phyloP scores from a whole-genome alignment of 1,140 invertebrate species.

The Drosophila jambulina region DNA sequence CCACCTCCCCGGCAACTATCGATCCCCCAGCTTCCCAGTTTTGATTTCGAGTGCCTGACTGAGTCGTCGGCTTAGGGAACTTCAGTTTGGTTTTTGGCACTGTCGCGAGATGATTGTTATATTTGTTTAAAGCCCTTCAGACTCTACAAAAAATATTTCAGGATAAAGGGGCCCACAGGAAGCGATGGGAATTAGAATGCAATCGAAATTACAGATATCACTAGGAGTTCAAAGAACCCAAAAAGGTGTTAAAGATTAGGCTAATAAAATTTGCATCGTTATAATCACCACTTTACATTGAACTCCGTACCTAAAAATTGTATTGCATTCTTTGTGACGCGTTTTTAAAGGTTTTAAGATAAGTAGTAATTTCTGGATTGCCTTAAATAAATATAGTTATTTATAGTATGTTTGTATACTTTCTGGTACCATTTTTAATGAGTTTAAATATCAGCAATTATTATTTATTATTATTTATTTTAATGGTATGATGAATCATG shows the following conservation, averaged over 20 bases:
- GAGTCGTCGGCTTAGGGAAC: constrained; percentile 16
- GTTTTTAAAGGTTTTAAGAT: neutral
- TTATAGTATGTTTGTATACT: no score
- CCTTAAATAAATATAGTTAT: no score
- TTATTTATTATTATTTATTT: no score
- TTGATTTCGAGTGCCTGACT: constrained; percentile 11
- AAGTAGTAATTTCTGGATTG: no score
- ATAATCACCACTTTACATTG: neutral
- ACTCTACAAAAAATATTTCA: neutral
- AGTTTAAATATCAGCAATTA: no score
- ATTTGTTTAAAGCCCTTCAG: neutral
- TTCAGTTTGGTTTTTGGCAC: neutral
- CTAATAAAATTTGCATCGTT: no score
- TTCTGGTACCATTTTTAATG: neutral
- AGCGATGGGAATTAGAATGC: neutral
- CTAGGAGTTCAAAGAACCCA: no score
- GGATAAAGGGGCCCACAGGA: no score
- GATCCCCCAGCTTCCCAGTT: constrained; percentile 10
- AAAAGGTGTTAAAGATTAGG: no score
- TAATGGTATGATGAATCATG: no score
- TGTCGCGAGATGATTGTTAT: constrained; percentile 13
- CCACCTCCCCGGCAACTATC: constrained; percentile 1
- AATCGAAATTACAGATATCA: neutral
- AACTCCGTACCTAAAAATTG: neutral
- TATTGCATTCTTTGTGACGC: neutral